Evolutionary conservation across 2,797 vertebrate species (phyloP).

Genomic region (Lutjanus campechanus): DNA sequence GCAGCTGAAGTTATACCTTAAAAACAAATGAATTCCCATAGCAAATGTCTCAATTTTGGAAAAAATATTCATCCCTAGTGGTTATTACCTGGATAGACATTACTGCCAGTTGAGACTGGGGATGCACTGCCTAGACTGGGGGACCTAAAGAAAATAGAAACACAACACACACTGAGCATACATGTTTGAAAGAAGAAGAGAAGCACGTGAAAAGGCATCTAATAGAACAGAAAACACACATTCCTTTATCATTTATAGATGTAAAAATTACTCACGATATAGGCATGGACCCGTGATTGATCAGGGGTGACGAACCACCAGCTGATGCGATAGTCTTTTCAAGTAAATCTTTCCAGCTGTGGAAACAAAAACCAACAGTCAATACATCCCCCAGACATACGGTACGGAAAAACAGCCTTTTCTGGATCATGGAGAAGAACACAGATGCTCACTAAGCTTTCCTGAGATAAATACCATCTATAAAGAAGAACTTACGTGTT

Average conservation of each 20-base stretch:
- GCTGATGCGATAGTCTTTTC: conserved; percentile 80
- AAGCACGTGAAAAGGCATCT: neutral
- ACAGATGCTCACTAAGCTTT: neutral
- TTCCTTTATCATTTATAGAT: neutral
- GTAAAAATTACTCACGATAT: conserved; percentile 73
- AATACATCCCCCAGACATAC: accelerated
- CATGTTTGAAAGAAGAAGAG: neutral
- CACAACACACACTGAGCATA: neutral
- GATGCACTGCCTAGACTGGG: conserved; percentile 60
- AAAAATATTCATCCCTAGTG: no score
- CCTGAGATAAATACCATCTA: accelerated
- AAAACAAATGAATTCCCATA: no score
- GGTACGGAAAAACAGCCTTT: neutral
- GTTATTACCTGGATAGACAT: conserved; percentile 65
- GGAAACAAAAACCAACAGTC: conserved; percentile 4
- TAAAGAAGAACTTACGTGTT: conserved; percentile 86
- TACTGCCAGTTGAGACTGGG: conserved; percentile 55
- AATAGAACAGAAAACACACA: neutral
- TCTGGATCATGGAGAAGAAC: neutral
- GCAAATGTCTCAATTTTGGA: no score
- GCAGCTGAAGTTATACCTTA: no score
- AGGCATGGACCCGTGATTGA: conserved; percentile 70
- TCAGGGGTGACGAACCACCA: conserved; percentile 57
- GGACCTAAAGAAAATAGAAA: conserved; percentile 56
- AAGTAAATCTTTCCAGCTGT: conserved; percentile 86